Percentiles rank a stretch among this genome's conserved stretches.
These are phyloP conservation scores for Hormaphis cornu DNA, from an alignment of 1,140 invertebrate species.

Conservation along the genomic window DNA sequence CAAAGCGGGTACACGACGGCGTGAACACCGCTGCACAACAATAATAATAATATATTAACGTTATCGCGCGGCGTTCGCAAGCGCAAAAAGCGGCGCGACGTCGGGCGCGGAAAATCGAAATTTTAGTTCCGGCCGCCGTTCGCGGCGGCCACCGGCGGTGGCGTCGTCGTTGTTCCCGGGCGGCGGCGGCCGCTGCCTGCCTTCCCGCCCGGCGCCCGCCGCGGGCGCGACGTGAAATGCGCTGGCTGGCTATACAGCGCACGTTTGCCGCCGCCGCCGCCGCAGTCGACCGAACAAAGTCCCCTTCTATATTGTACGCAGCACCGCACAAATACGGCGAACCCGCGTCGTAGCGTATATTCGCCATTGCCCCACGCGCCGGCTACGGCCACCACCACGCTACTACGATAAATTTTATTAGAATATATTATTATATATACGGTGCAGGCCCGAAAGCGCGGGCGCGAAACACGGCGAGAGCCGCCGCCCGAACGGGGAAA, in stretches of 20 bases:
- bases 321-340: background rate
- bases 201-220: background rate
- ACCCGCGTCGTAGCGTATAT: background rate
- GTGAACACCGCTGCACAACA: background rate
- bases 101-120: constrained; percentile 16
- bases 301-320: background rate
- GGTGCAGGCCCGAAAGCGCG: background rate
- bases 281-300: background rate
- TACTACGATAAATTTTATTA: background rate
- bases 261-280: background rate
- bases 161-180: background rate
- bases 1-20: background rate
- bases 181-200: background rate
- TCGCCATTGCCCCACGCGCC: background rate
- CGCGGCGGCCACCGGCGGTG: background rate
- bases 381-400: too few species aligned
- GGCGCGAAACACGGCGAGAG: background rate
- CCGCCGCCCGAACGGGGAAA: background rate
- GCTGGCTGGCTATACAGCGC: background rate
- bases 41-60: too few species aligned
- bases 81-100: background rate
- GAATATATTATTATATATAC: too few species aligned
- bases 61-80: background rate
- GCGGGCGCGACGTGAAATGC: background rate
- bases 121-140: background rate